A percentile compares a stretch with the other conserved stretches of the same genome.
Conservation (phyloP, 2,888 invertebrate genomes). For the Lagria hirta region DNA sequence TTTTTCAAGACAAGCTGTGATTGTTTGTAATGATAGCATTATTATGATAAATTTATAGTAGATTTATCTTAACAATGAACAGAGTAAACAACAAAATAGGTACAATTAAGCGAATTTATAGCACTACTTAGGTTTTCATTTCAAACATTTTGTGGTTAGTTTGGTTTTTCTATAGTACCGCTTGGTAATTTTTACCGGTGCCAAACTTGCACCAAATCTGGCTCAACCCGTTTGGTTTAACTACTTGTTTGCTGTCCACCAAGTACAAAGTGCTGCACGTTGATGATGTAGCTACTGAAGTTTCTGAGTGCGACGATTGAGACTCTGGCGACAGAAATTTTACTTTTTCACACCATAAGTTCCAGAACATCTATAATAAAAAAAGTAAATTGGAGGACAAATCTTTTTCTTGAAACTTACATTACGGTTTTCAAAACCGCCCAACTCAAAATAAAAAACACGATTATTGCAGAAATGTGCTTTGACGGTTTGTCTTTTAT, state of each 20-base stretch:
- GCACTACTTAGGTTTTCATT: too few relatives aligned
- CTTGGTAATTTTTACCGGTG: conserved; percentile 38
- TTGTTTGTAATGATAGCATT: too few relatives aligned
- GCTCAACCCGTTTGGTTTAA: conserved; percentile 40
- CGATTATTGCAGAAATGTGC: conserved; percentile 57
- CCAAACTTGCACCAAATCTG: conserved; percentile 52
- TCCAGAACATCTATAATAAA: conserved; percentile 59
- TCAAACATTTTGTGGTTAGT: too few relatives aligned
- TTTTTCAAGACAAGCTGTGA: too few relatives aligned
- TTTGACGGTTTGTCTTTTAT: conserved; percentile 62
- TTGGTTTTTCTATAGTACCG: too few relatives aligned
- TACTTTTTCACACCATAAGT: conserved; percentile 61
- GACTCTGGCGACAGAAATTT: conserved; percentile 52
- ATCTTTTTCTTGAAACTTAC: conserved; percentile 46
- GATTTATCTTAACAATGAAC: too few relatives aligned
- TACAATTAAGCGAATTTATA: conserved; percentile 8
- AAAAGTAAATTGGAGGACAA: not conserved
- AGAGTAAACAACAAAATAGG: too few relatives aligned
- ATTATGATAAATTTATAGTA: too few relatives aligned
- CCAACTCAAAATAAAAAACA: conserved; percentile 68
- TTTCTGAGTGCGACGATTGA: conserved; percentile 58
- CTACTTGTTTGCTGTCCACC: conserved; percentile 48
- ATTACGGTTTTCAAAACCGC: conserved; percentile 60
- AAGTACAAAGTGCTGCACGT: conserved; percentile 55
- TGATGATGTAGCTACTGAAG: conserved; percentile 57